Base-by-base conservation (phyloP, 2,113 vertebrate species). In the Gavia stellata region DNA sequence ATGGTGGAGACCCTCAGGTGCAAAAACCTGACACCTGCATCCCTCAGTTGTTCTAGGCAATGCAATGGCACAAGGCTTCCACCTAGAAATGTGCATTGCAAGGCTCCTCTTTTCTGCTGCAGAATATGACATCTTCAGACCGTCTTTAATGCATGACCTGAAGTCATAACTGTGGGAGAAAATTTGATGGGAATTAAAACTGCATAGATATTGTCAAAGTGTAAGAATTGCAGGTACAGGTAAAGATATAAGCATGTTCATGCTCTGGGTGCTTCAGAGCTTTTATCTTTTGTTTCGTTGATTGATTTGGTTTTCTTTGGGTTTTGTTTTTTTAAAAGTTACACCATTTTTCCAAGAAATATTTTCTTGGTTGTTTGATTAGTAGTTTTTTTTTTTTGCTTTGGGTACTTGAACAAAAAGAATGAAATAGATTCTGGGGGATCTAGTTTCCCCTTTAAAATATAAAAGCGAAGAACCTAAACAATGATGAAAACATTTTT, bases 401-500 rank as follows among this genome's bases (percentile, higher is more conserved):
- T 50, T 65, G 13, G 7, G 7, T 61, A n/a, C 7, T 66, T 52
- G 29, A 53, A 62, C 6, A 61, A 47, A 71, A 66, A 20, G 8
- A 58, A 79, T 9, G 19, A 79, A 79, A 34, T 23, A 34, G 10
- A 45, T 47, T 59, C 31, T 23, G 23, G 17, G 15, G 11, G 5
- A 49, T 34, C 20, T 53, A 11, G 4, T 34, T 65, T 75, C 24
- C 12, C 7, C 7, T 65, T 36, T 33, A 42, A 49, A 80, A 44
- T 59, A 45, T 14, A 45, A 62, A 72, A 62, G 1, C 1, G 6
- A 86, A 59, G 9, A 25, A n/a, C 1, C 5, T 42, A 53, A 49
- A 16, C 1, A 40, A n/a, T 14, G 3, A 20, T 12, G 3, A 49
- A 45, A 28, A 38, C 29, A 4, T 2, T 0, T 34, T 63, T 42